phyloP scores from a whole-genome alignment of 2,888 invertebrate genomes.

The Pandemis cinnamomeana region DNA sequence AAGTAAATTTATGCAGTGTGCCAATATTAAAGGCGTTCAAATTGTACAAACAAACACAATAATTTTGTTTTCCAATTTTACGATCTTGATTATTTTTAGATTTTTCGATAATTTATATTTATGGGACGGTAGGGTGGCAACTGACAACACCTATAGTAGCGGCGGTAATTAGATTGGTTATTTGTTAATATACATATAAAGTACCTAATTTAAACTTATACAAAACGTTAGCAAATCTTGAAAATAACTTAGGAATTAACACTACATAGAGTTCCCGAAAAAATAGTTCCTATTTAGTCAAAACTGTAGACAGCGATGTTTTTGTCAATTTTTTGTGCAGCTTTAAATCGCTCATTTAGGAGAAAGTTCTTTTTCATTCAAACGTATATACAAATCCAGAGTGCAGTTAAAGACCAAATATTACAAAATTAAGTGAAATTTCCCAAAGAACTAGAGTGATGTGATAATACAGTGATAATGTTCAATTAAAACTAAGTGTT shows the following conservation, averaged over 20 bases:
- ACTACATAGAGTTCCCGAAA: not conserved
- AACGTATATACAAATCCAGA: not conserved
- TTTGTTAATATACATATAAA: not conserved
- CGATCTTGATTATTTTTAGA: too few species aligned
- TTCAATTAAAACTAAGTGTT: not conserved
- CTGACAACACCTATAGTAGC: too few species aligned
- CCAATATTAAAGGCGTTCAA: too few species aligned
- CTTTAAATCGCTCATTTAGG: too few species aligned
- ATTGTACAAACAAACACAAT: too few species aligned
- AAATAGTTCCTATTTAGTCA: not conserved
- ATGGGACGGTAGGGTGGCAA: too few species aligned
- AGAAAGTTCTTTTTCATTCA: not conserved
- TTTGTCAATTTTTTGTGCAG: not conserved
- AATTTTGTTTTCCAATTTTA: too few species aligned
- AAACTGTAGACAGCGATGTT: too few species aligned
- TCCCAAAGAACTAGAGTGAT: constrained; percentile 23
- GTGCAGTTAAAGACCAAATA: not conserved
- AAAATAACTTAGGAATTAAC: too few species aligned
- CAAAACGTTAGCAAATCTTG: not conserved
- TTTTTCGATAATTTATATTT: too few species aligned
- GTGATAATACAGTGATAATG: constrained; percentile 27
- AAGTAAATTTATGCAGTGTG: too few species aligned
- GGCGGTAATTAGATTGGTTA: too few species aligned
- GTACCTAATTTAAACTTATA: not conserved
- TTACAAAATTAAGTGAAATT: constrained; percentile 3